These are phyloP conservation scores for Cirrhinus mrigala DNA, from an alignment of 2,797 vertebrate genomes.

Conservation along the genomic window DNA sequence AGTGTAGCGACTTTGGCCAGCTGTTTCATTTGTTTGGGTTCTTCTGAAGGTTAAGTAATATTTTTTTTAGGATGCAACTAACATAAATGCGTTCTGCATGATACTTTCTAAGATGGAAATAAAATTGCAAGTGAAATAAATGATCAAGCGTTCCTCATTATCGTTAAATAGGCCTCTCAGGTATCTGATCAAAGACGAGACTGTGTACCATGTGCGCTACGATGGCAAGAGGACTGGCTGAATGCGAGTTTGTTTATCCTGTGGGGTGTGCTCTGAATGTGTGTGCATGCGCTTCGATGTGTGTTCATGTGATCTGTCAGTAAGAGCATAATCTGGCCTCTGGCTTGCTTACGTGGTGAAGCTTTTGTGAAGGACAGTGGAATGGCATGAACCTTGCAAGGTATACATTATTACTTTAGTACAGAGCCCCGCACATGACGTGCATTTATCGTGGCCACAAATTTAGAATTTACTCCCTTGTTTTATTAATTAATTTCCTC, in stretches of 20 bases:
- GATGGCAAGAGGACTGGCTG: slow-evolving; percentile 2
- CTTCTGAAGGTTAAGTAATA: not conserved
- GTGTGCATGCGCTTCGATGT: not conserved
- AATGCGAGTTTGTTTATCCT: slow-evolving; percentile 38
- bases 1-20: not conserved
- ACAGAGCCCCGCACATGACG: not conserved
- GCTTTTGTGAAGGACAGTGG: slow-evolving; percentile 34
- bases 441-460: not conserved
- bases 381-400: not conserved
- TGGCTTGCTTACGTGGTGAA: slow-evolving; percentile 10
- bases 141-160: not conserved
- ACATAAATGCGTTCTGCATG: not conserved
- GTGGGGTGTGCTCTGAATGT: slow-evolving; percentile 24
- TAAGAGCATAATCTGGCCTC: slow-evolving; percentile 33
- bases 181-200: not conserved
- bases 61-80: not conserved
- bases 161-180: not conserved
- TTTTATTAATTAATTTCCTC: not conserved
- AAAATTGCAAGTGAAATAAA: not conserved
- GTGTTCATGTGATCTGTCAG: slow-evolving; percentile 39
- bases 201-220: not conserved
- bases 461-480: not conserved
- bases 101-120: not conserved
- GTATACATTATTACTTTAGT: not conserved
- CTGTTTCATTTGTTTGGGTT: not conserved